phyloP scores from a whole-genome alignment of 2,888 invertebrate species.

The Galerucella nymphaeae region DNA sequence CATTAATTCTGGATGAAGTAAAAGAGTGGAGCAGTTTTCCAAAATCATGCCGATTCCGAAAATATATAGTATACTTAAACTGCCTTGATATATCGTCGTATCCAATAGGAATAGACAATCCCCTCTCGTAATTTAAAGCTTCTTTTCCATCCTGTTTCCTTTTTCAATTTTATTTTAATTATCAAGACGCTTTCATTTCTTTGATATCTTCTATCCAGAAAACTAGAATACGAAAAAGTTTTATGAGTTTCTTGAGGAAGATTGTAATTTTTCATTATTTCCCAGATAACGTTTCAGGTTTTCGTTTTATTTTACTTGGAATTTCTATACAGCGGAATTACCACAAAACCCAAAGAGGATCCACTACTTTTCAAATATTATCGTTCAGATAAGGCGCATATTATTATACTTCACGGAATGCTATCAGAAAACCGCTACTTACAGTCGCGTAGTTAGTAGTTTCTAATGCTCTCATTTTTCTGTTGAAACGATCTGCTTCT shows the following conservation, averaged over 20 bases:
- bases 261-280: constrained; percentile 37
- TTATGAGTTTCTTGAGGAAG: constrained; percentile 31
- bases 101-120: no score
- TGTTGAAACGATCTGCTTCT: not conserved
- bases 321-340: constrained; percentile 31
- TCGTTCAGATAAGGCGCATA: constrained; percentile 28
- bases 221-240: constrained; percentile 35
- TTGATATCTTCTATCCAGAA: constrained; percentile 30
- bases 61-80: no score
- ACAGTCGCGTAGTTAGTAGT: constrained; percentile 9
- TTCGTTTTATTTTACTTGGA: constrained; percentile 26
- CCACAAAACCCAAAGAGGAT: constrained; percentile 20
- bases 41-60: no score
- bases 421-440: constrained; percentile 13
- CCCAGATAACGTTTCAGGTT: constrained; percentile 30
- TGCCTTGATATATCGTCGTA: no score
- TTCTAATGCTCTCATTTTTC: constrained; percentile 8
- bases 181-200: constrained; percentile 32
- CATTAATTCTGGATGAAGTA: no score
- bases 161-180: constrained; percentile 34
- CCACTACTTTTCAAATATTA: constrained; percentile 32
- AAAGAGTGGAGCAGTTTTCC: no score
- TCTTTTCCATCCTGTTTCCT: constrained; percentile 10
- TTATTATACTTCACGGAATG: constrained; percentile 22
- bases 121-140: no score